Conservation (phyloP, 2,888 invertebrate species). For the Acanthosepion lycidas region DNA sequence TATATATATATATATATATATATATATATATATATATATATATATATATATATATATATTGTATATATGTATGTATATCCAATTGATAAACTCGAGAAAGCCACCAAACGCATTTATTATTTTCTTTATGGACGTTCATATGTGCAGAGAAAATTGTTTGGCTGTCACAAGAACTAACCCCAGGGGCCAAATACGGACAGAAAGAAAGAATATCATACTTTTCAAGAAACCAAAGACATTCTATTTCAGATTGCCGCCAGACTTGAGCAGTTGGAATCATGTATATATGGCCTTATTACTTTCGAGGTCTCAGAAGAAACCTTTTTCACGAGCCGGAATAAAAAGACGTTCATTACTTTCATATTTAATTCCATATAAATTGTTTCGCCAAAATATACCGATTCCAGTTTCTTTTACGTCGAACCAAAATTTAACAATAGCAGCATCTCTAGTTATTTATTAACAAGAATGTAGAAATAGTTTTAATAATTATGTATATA, state of each 20-base stretch:
- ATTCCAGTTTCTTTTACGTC: too few species aligned
- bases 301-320: not conserved
- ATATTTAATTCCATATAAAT: too few species aligned
- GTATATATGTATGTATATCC: not conserved
- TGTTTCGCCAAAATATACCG: too few species aligned
- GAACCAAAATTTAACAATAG: too few species aligned
- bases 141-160: not conserved
- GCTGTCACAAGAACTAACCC: not conserved
- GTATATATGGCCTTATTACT: not conserved
- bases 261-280: not conserved
- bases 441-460: too few species aligned
- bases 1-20: not conserved
- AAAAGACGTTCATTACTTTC: too few species aligned
- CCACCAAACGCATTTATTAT: not conserved
- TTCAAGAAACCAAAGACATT: not conserved
- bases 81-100: not conserved
- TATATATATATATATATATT: not conserved
- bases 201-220: too few species aligned
- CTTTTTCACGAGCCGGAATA: too few species aligned
- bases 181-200: not conserved
- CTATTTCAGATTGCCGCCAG: not conserved
- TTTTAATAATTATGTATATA: too few species aligned
- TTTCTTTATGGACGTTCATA: not conserved
- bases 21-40: not conserved
- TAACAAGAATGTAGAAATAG: too few species aligned